These are phyloP conservation scores for Stenotaenia linearis DNA, from an alignment of 2,888 invertebrate species.

Conservation along the genomic window DNA sequence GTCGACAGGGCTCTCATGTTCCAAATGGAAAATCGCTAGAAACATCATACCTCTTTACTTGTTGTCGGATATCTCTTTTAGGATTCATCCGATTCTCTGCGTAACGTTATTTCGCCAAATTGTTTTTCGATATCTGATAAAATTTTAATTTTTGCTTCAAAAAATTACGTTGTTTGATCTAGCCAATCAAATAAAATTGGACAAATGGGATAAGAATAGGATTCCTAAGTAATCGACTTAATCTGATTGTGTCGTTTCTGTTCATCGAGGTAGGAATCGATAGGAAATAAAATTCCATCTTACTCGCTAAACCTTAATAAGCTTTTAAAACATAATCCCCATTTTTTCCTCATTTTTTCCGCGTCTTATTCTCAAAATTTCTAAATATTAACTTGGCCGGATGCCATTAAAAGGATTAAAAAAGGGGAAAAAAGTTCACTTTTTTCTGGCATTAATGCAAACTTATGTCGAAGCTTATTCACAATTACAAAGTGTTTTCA, in stretches of 20 bases:
- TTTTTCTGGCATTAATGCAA: background rate
- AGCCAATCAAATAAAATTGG: background rate
- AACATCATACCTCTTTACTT: background rate
- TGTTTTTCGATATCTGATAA: background rate
- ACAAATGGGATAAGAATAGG: conserved; percentile 3
- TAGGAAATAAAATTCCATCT: background rate
- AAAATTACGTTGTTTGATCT: background rate
- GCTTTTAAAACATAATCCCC: background rate
- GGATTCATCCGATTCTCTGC: too few species aligned
- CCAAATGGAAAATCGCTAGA: background rate
- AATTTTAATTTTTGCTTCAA: too few species aligned
- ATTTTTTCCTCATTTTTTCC: background rate
- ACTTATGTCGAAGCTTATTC: conserved; percentile 8
- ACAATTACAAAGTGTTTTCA: conserved; percentile 1
- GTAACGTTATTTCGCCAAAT: background rate
- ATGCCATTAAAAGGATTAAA: conserved; percentile 17
- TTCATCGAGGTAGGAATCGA: background rate
- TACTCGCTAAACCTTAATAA: background rate
- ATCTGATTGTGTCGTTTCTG: background rate
- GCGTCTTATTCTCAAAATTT: background rate
- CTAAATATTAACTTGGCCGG: background rate
- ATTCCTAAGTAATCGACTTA: background rate
- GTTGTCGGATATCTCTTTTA: background rate
- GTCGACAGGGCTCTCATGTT: conserved; percentile 5
- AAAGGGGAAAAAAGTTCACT: background rate